phyloP scores from a whole-genome alignment of 2,888 invertebrate genomes.

The Brachylomia viminalis region DNA sequence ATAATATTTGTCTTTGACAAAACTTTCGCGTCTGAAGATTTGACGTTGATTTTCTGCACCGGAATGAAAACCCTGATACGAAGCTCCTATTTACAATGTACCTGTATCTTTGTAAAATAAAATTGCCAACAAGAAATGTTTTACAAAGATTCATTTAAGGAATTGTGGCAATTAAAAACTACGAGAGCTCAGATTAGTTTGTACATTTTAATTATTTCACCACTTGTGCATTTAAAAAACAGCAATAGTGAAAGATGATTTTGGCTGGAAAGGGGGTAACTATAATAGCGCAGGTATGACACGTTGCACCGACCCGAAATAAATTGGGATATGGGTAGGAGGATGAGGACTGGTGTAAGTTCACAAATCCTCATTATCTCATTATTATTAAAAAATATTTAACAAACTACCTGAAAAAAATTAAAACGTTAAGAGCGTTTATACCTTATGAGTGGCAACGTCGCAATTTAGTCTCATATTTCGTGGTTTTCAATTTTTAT shows the following conservation, averaged over 20 bases:
- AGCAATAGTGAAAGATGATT: background rate
- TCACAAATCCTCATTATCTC: no score
- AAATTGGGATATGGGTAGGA: no score
- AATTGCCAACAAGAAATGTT: constrained; percentile 26
- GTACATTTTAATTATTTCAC: no score
- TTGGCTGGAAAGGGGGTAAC: background rate
- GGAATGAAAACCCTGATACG: background rate
- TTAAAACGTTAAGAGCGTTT: no score
- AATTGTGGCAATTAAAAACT: constrained; percentile 19
- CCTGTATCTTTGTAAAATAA: constrained; percentile 1
- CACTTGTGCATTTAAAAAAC: background rate
- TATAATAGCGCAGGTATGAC: background rate
- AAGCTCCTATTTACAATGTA: background rate
- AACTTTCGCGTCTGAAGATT: no score
- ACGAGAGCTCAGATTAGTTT: background rate
- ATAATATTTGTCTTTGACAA: constrained; percentile 7
- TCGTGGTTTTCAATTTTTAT: no score
- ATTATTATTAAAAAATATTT: no score
- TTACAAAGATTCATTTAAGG: background rate
- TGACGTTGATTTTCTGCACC: background rate
- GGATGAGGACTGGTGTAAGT: no score
- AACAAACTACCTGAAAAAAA: no score
- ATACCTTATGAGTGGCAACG: no score
- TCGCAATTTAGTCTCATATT: no score
- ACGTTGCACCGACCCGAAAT: no score